phyloP scores from a whole-genome alignment of 2,797 vertebrate genomes.

The Helarctos malayanus region DNA sequence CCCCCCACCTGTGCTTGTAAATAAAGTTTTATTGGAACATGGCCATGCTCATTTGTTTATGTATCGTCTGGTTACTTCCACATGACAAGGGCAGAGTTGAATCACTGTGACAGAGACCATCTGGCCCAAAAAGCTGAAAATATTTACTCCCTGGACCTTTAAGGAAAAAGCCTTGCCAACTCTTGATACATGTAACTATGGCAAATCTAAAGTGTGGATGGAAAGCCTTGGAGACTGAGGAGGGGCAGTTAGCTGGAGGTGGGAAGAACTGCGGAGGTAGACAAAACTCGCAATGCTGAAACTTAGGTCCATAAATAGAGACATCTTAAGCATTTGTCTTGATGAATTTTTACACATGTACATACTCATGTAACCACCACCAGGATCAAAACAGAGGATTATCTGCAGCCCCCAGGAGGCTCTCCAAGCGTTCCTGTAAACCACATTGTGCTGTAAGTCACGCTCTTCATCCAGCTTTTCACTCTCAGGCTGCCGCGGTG shows the following conservation, averaged over 20 bases:
- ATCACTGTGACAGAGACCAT: not conserved
- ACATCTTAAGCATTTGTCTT: not conserved
- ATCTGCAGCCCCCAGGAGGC: not conserved
- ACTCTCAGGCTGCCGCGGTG: too few species aligned
- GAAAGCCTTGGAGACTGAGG: not conserved
- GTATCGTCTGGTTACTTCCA: not conserved
- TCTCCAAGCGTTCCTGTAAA: not conserved
- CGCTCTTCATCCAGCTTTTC: not conserved
- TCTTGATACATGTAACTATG: not conserved
- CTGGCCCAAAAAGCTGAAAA: not conserved
- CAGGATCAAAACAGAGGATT: not conserved
- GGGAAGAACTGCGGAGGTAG: not conserved
- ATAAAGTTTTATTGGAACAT: constrained; percentile 46
- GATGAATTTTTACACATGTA: not conserved
- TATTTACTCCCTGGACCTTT: constrained; percentile 3
- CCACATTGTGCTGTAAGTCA: not conserved
- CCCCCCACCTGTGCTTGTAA: not conserved
- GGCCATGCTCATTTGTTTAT: not conserved
- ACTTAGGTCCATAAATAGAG: not conserved
- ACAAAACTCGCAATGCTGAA: not conserved
- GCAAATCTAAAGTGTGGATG: not conserved
- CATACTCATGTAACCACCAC: too few species aligned
- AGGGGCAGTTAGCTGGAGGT: not conserved
- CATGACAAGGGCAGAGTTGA: not conserved
- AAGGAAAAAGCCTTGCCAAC: not conserved